Evolutionary conservation across 2,113 vertebrate genomes (phyloP).

Genomic region (Sakesphorus luctuosus): DNA sequence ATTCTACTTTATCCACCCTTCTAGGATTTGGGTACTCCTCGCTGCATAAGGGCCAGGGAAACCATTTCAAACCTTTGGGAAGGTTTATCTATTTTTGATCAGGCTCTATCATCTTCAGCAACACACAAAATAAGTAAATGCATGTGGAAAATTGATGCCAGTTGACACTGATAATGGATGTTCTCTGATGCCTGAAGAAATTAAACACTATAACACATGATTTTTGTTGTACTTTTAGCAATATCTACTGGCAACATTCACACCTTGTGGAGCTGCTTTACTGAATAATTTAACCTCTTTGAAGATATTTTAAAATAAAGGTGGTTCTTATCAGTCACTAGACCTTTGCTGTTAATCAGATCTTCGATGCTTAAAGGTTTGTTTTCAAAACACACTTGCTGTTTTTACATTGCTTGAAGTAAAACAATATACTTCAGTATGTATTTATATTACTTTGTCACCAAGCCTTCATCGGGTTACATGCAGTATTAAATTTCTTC

Average conservation of each 20-base stretch:
- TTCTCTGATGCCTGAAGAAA: background rate
- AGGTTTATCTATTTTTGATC: background rate
- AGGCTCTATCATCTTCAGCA: background rate
- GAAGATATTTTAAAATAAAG: background rate
- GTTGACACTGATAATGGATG: background rate
- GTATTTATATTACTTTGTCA: background rate
- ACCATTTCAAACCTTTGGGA: background rate
- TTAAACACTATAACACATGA: background rate
- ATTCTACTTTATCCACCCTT: background rate
- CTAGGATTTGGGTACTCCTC: background rate
- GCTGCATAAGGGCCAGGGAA: background rate
- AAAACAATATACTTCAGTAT: background rate
- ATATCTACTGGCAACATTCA: background rate
- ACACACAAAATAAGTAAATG: background rate
- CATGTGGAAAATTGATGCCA: constrained; percentile 11
- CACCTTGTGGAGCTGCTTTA: background rate
- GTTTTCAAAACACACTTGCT: background rate
- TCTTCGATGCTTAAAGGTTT: background rate
- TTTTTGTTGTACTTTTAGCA: background rate
- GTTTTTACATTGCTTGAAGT: background rate
- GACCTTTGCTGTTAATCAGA: background rate
- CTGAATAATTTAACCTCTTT: background rate
- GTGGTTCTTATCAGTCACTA: background rate
- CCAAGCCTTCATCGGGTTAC: background rate
- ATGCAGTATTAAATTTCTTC: background rate